Evolutionary conservation across 2,797 vertebrate species (phyloP).

Genomic region (Brachyalestes nurse): DNA sequence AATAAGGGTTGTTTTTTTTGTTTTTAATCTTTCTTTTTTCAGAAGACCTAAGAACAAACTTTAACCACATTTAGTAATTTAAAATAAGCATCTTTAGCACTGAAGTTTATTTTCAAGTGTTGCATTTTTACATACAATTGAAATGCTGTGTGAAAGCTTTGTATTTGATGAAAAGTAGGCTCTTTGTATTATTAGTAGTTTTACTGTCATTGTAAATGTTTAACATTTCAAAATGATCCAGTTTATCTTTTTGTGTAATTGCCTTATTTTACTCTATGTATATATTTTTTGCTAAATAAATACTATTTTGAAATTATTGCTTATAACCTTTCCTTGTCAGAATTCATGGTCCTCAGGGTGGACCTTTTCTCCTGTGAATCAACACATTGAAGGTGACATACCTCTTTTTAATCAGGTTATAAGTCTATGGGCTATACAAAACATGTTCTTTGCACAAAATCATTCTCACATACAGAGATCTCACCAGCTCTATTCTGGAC

Average conservation of each 20-base stretch:
- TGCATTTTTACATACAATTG: no score
- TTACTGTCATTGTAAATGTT: slow-evolving; percentile 5
- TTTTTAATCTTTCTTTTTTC: background rate
- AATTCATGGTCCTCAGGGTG: no score
- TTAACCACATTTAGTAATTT: background rate
- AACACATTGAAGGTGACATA: no score
- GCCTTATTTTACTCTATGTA: background rate
- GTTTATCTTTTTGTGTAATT: background rate
- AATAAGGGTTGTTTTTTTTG: background rate
- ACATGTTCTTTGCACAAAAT: no score
- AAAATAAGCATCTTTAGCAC: background rate
- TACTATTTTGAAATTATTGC: background rate
- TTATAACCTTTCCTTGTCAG: no score
- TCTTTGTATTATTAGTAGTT: background rate
- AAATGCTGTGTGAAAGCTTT: background rate
- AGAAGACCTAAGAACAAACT: background rate
- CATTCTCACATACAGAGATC: no score
- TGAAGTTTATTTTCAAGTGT: background rate
- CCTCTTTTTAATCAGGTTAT: no score
- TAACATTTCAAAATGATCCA: background rate
- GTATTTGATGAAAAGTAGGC: background rate
- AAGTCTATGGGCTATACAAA: no score
- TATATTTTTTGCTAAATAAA: slow-evolving; percentile 1
- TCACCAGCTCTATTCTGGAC: no score
- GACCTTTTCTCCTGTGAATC: no score